Conservation (phyloP, 2,888 invertebrate species). For the Sepiola atlantica region DNA sequence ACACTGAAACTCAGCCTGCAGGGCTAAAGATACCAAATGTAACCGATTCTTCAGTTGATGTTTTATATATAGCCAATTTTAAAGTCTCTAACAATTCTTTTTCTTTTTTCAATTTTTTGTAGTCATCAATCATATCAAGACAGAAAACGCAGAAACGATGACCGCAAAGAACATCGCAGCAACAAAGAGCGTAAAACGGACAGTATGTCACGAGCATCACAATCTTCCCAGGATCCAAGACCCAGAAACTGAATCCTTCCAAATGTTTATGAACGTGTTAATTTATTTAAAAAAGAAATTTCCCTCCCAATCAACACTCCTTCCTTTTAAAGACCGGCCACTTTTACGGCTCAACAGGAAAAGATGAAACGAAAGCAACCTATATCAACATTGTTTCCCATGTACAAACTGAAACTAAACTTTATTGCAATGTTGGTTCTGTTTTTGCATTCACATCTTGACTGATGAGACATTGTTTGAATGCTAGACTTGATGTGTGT, state of each 20-base stretch:
- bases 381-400: no score
- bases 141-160: slow-evolving; percentile 59
- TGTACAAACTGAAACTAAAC: background rate
- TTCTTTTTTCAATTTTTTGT: slow-evolving; percentile 48
- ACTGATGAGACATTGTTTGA: background rate
- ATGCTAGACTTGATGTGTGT: background rate
- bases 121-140: slow-evolving; percentile 56
- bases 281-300: background rate
- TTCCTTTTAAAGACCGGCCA: background rate
- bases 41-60: no score
- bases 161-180: slow-evolving; percentile 54
- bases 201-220: background rate
- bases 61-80: no score
- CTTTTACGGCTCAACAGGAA: background rate
- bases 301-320: background rate
- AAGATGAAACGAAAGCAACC: background rate
- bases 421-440: background rate
- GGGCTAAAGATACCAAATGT: no score
- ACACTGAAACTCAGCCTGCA: no score
- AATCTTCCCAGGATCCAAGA: slow-evolving; percentile 35
- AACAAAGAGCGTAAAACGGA: slow-evolving; percentile 57
- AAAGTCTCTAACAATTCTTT: background rate
- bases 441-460: background rate
- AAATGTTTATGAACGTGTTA: background rate
- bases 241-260: slow-evolving; percentile 36